These are phyloP conservation scores for Potorous gilbertii DNA, from an alignment of 2,797 vertebrate genomes.

Conservation along the genomic window DNA sequence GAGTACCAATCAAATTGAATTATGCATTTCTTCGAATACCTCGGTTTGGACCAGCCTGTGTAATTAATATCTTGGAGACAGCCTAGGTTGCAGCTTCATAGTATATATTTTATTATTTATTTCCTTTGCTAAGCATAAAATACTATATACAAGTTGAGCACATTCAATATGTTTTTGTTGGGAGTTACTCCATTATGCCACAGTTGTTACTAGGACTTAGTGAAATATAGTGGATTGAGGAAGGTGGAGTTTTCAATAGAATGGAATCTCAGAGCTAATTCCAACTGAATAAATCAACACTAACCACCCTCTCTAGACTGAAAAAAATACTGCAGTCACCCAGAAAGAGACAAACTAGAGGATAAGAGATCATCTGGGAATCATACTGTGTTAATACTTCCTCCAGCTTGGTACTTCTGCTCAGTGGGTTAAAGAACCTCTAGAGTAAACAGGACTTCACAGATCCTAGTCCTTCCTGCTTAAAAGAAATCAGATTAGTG, in stretches of 20 bases:
- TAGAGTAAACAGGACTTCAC: neutral
- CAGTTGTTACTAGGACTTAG: neutral
- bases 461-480: neutral
- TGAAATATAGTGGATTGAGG: neutral
- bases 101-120: neutral
- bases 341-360: neutral
- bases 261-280: neutral
- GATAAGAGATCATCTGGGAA: neutral
- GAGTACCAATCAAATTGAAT: neutral
- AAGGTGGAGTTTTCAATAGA: too few species aligned
- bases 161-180: neutral
- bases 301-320: neutral
- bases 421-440: neutral
- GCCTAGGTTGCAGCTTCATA: neutral
- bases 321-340: neutral
- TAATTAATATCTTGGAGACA: neutral
- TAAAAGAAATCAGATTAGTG: neutral
- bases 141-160: neutral
- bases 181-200: neutral
- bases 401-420: neutral
- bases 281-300: neutral
- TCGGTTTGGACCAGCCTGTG: neutral
- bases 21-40: neutral
- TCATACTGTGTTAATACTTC: neutral
- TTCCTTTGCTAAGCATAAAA: neutral